These are phyloP conservation scores for Sericinus montela DNA, from an alignment of 2,888 invertebrate species.

Conservation along the genomic window DNA sequence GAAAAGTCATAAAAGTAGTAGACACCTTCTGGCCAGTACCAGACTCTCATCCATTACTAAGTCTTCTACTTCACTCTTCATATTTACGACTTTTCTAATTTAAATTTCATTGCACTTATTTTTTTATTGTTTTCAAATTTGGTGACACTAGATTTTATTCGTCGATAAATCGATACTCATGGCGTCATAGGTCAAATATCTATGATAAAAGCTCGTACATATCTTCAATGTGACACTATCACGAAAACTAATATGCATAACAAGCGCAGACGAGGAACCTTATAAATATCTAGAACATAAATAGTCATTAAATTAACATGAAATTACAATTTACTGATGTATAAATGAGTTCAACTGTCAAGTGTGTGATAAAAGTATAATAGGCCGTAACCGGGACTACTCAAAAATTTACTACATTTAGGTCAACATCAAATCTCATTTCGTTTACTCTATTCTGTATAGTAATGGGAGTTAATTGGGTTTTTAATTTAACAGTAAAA, in stretches of 20 bases:
- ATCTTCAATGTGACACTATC: conserved; percentile 15
- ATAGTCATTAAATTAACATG: conserved; percentile 62
- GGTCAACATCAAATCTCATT: conserved; percentile 1
- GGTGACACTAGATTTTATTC: background rate
- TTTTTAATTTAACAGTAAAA: too few relatives aligned
- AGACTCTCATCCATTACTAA: too few relatives aligned
- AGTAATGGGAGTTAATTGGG: background rate
- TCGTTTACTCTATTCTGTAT: conserved; percentile 18
- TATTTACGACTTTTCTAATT: too few relatives aligned
- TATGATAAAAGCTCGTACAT: conserved; percentile 17
- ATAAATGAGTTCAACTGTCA: conserved; percentile 16
- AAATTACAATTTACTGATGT: conserved; percentile 48
- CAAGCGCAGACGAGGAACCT: conserved; percentile 4
- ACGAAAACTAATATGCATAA: conserved; percentile 18
- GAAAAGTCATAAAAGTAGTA: too few relatives aligned
- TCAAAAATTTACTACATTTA: background rate
- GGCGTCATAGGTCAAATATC: conserved; percentile 19
- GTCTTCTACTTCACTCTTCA: too few relatives aligned
- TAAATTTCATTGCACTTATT: too few relatives aligned
- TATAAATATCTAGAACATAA: conserved; percentile 36
- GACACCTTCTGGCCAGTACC: too few relatives aligned
- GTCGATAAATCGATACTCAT: conserved; percentile 4
- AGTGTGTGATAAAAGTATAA: conserved; percentile 9
- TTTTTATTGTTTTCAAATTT: too few relatives aligned
- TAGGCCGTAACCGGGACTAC: conserved; percentile 8